These are phyloP conservation scores for Fukomys damarensis DNA, from an alignment of 2,113 vertebrate species.

Conservation along the genomic window DNA sequence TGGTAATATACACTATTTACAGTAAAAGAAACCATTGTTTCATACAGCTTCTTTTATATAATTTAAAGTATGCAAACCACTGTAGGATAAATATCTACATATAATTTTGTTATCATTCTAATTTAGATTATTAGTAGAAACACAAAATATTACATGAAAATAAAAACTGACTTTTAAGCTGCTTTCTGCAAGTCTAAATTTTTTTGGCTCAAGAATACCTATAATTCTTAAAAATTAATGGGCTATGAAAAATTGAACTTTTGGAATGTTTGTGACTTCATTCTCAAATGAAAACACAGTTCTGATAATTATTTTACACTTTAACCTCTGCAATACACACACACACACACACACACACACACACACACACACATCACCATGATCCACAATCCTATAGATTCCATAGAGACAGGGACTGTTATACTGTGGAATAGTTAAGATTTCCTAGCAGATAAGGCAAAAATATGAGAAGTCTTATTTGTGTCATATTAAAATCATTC, in stretches of 20 bases:
- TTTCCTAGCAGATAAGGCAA: not conserved
- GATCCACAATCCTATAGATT: too few relatives aligned
- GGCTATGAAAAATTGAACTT: not conserved
- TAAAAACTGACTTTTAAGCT: not conserved
- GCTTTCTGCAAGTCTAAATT: not conserved
- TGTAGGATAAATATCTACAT: not conserved
- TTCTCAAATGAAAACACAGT: not conserved
- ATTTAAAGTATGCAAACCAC: not conserved
- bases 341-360: not conserved
- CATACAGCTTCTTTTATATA: conserved; percentile 8
- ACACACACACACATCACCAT: not conserved
- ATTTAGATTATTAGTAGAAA: not conserved
- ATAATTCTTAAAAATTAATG: not conserved
- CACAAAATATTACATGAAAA: not conserved
- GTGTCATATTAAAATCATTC: not conserved
- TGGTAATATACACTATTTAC: not conserved
- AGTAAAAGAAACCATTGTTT: not conserved
- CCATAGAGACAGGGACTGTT: not conserved
- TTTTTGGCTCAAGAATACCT: not conserved
- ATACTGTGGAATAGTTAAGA: not conserved
- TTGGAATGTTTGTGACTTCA: not conserved
- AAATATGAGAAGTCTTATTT: not conserved
- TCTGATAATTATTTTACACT: not conserved
- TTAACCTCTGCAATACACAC: not conserved
- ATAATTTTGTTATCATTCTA: not conserved